These are phyloP conservation scores for Sitta europaea DNA, from an alignment of 2,113 vertebrate genomes.

Conservation along the genomic window DNA sequence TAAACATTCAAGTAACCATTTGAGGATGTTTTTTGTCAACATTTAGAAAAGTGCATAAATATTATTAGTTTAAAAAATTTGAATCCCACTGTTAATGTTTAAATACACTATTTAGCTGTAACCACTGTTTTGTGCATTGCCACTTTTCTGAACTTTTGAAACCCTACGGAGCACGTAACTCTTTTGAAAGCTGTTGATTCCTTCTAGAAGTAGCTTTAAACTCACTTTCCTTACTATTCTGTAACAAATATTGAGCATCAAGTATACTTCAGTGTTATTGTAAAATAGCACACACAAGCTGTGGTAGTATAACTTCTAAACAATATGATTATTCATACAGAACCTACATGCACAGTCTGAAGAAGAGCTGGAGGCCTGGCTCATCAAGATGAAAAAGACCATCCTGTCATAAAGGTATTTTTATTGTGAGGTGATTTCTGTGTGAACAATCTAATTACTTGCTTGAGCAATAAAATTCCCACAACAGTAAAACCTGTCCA, in stretches of 20 bases:
- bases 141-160: background rate
- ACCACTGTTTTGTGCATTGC: background rate
- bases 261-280: background rate
- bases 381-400: conserved; percentile 4
- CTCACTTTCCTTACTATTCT: background rate
- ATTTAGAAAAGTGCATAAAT: background rate
- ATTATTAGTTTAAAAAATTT: background rate
- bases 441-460: conserved; percentile 31
- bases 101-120: background rate
- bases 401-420: background rate
- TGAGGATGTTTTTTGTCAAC: background rate
- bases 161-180: background rate
- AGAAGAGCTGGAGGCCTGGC: background rate
- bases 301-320: background rate
- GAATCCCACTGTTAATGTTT: background rate
- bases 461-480: conserved; percentile 9
- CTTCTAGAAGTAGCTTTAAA: background rate
- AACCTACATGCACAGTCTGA: background rate
- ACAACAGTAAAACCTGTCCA: background rate
- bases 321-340: background rate
- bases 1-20: background rate
- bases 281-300: background rate
- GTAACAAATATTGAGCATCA: background rate
- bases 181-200: background rate
- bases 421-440: conserved; percentile 33